These are phyloP conservation scores for Fistularia commersonii DNA, from an alignment of 2,797 vertebrate species.

Conservation along the genomic window DNA sequence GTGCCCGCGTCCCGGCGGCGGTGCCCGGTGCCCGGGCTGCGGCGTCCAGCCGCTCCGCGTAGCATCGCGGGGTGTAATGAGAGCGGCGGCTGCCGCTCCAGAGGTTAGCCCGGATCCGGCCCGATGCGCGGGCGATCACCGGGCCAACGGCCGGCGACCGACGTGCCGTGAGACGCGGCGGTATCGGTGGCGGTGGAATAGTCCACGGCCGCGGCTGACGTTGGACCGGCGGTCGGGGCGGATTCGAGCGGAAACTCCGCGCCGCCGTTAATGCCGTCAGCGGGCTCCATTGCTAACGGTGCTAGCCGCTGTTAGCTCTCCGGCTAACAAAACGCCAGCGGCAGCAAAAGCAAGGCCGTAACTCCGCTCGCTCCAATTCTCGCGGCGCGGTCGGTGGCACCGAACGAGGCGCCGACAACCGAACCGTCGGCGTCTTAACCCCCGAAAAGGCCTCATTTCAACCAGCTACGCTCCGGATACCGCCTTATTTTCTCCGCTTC, in stretches of 20 bases:
- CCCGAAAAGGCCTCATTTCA: not conserved
- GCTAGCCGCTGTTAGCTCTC: slow-evolving; percentile 38
- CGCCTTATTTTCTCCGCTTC: slow-evolving; percentile 44
- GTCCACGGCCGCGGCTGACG: too few species aligned
- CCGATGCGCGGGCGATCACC: too few species aligned
- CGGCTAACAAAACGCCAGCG: slow-evolving; percentile 36
- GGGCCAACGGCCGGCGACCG: too few species aligned
- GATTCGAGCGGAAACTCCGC: not conserved
- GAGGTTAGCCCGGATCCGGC: too few species aligned
- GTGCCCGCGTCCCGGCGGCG: too few species aligned
- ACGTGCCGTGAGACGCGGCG: too few species aligned
- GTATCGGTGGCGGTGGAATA: too few species aligned
- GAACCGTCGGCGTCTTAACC: accelerated
- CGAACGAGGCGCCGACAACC: not conserved
- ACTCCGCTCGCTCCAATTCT: slow-evolving; percentile 2
- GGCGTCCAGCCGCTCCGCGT: too few species aligned
- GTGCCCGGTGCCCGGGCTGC: too few species aligned
- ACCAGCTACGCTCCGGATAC: slow-evolving; percentile 9
- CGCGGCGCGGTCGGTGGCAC: too few species aligned
- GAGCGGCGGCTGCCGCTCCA: too few species aligned
- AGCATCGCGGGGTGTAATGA: too few species aligned
- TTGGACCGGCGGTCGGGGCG: not conserved
- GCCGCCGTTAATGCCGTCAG: slow-evolving; percentile 9
- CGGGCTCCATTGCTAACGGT: slow-evolving; percentile 12
- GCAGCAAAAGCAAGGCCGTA: slow-evolving; percentile 25